phyloP scores from a whole-genome alignment of 2,888 invertebrate species.

The Thysanoteuthis rhombus region DNA sequence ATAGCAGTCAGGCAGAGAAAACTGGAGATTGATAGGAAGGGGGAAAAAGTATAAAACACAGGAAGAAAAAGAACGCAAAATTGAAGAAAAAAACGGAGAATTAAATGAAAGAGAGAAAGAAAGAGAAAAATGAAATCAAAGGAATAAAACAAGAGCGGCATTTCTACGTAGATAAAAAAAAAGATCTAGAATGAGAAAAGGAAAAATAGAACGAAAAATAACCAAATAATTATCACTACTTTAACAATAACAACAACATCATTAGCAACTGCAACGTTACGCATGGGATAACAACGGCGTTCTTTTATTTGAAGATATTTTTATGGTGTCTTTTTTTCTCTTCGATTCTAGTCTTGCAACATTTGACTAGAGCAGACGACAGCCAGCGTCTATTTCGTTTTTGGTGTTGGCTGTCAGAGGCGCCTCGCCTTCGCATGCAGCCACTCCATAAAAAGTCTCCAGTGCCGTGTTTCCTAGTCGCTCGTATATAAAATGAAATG shows the following conservation, averaged over 20 bases:
- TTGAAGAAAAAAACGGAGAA: too few species aligned
- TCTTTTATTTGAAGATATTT: background rate
- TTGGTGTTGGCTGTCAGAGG: slow-evolving; percentile 12
- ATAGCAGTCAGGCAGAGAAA: too few species aligned
- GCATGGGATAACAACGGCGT: background rate
- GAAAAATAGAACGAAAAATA: background rate
- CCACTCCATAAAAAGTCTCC: slow-evolving; percentile 12
- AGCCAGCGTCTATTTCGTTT: background rate
- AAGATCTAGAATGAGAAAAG: too few species aligned
- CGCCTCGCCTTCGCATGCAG: background rate
- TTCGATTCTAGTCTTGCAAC: background rate
- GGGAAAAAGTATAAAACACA: too few species aligned
- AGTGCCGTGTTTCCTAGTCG: slow-evolving; percentile 12
- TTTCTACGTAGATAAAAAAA: too few species aligned
- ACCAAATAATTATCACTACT: background rate
- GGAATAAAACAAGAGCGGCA: too few species aligned
- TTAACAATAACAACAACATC: background rate
- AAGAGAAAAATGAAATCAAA: too few species aligned
- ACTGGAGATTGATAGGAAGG: too few species aligned
- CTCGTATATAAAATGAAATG: slow-evolving; percentile 12
- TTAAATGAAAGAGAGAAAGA: too few species aligned
- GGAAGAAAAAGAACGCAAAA: too few species aligned
- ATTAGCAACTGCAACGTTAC: background rate
- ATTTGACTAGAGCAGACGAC: background rate
- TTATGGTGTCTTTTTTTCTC: background rate